Evolutionary conservation across 2,797 vertebrate genomes (phyloP).

Genomic region (Spondyliosoma cantharus): DNA sequence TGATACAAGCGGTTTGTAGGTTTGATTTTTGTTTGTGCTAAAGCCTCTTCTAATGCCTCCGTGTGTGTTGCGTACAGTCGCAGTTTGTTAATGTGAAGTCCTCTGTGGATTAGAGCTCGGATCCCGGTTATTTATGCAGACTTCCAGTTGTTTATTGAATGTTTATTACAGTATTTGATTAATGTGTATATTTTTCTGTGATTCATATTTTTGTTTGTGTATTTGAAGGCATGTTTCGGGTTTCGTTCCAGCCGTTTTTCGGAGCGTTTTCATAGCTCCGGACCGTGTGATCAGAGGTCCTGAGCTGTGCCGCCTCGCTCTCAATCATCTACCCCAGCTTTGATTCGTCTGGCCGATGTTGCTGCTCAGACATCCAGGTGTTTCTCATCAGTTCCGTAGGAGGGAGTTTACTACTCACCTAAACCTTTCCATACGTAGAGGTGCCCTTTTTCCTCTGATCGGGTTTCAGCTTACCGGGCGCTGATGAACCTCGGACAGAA

Average conservation of each 20-base stretch:
- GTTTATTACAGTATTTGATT: constrained; percentile 55
- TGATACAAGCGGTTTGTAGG: constrained; percentile 37
- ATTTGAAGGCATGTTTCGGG: constrained; percentile 39
- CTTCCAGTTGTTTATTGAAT: constrained; percentile 46
- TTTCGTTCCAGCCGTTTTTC: constrained; percentile 46
- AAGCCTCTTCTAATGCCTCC: constrained; percentile 1
- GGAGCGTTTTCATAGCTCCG: not conserved
- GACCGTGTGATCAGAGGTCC: constrained; percentile 57
- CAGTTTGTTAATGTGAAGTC: constrained; percentile 26
- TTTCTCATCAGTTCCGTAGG: constrained; percentile 82
- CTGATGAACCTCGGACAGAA: constrained; percentile 57
- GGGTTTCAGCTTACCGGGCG: constrained; percentile 71
- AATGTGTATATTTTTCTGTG: constrained; percentile 40
- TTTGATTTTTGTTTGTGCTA: constrained; percentile 63
- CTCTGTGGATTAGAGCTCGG: constrained; percentile 29
- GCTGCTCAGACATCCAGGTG: constrained; percentile 78
- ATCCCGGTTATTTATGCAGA: constrained; percentile 40
- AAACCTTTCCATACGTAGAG: constrained; percentile 80
- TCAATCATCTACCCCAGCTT: constrained; percentile 68
- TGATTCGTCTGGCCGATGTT: constrained; percentile 72
- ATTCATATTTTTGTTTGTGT: constrained; percentile 40
- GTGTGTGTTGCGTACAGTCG: not conserved
- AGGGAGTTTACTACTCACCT: constrained; percentile 78
- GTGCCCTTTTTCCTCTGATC: constrained; percentile 70
- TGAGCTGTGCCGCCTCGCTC: constrained; percentile 66